Percentiles rank a stretch among this genome's conserved stretches.
phyloP scores from a whole-genome alignment of 2,888 invertebrate genomes.

The Tigriopus californicus region DNA sequence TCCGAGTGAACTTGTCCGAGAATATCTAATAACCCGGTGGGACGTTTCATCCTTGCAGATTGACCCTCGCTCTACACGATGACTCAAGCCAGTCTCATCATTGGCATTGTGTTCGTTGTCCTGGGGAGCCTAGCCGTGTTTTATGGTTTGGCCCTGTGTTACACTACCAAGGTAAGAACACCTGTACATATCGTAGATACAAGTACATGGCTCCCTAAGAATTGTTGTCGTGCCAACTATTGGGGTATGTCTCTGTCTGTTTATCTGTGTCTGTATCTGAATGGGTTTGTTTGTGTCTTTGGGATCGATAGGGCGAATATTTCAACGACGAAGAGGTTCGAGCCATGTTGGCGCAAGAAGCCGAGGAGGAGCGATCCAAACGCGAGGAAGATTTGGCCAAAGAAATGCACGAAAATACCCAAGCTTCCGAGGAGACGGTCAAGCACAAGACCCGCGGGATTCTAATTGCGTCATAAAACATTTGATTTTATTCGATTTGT shows the following conservation, averaged over 20 bases:
- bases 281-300: too few species aligned
- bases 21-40: too few species aligned
- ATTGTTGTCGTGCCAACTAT: too few species aligned
- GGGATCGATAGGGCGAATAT: constrained; percentile 14
- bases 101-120: background rate
- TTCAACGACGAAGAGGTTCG: constrained; percentile 12
- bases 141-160: background rate
- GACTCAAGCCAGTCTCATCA: background rate
- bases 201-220: too few species aligned
- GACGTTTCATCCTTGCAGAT: too few species aligned
- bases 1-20: too few species aligned
- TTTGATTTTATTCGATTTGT: too few species aligned
- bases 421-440: background rate
- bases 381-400: background rate
- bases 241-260: too few species aligned
- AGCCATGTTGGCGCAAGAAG: constrained; percentile 4
- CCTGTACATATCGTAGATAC: too few species aligned
- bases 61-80: background rate
- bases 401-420: background rate
- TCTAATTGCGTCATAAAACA: background rate
- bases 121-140: background rate
- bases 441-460: background rate
- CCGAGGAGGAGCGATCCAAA: background rate
- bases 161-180: background rate
- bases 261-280: too few species aligned